Evolutionary conservation across 37 sponge, comb jelly and placozoan species (phyloP).

Genomic region (Sycon ciliatum): DNA sequence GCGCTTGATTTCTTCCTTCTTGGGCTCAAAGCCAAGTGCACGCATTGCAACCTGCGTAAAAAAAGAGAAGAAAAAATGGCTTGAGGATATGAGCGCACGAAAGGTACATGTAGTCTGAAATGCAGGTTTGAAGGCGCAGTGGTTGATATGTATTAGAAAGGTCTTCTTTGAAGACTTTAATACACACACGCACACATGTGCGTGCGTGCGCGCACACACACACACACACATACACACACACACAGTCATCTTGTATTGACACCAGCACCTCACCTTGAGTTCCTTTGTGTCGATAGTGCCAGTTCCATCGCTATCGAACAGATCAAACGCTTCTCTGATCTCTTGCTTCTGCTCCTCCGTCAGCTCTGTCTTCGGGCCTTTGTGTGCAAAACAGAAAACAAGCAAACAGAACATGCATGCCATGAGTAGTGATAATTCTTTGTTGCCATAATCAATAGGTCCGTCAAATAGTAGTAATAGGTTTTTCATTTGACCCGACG

Average conservation of each 20-base stretch:
- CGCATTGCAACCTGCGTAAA: slow-evolving; percentile 78
- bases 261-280: slow-evolving; percentile 60
- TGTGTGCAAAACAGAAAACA: too few relatives aligned
- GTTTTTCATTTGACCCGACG: too few relatives aligned
- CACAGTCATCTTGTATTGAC: too few relatives aligned
- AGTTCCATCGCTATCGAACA: slow-evolving; percentile 94
- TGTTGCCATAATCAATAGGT: too few relatives aligned
- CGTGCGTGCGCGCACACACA: not conserved
- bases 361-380: slow-evolving; percentile 81
- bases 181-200: not conserved
- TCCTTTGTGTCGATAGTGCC: slow-evolving; percentile 95
- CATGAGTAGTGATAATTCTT: too few relatives aligned
- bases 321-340: slow-evolving; percentile 93
- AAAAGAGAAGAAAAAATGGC: not conserved
- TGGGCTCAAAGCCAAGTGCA: slow-evolving; percentile 96
- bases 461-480: too few relatives aligned
- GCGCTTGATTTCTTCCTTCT: slow-evolving; percentile 95
- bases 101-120: not conserved
- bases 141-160: not conserved
- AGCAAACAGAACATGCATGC: too few relatives aligned
- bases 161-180: too few relatives aligned
- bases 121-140: not conserved
- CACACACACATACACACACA: not conserved
- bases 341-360: slow-evolving; percentile 99
- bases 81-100: not conserved